Evolutionary conservation across 2,888 invertebrate genomes (phyloP).

Genomic region (Oxycera nigricornis): DNA sequence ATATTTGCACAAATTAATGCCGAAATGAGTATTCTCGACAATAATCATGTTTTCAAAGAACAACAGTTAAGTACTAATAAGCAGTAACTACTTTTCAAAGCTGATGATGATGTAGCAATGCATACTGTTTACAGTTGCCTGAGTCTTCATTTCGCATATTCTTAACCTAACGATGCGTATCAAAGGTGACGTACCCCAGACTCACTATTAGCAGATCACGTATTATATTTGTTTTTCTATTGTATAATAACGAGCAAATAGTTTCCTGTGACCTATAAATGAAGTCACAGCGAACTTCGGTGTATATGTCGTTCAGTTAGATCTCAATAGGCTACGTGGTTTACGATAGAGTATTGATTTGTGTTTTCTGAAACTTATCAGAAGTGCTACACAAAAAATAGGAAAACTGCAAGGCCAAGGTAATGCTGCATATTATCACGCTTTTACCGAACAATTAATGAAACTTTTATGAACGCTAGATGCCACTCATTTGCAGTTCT

Average conservation of each 20-base stretch:
- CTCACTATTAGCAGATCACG: background rate
- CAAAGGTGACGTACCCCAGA: constrained; percentile 34
- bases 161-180: constrained; percentile 42
- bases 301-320: background rate
- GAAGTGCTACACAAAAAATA: background rate
- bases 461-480: background rate
- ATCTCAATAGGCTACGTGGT: too few relatives aligned
- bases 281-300: background rate
- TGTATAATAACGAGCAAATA: constrained; percentile 21
- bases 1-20: too few relatives aligned
- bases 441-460: too few relatives aligned
- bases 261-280: background rate
- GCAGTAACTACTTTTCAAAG: too few relatives aligned
- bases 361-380: background rate
- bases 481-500: background rate
- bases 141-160: constrained; percentile 19
- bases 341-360: constrained; percentile 9
- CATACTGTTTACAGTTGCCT: background rate
- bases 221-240: constrained; percentile 17
- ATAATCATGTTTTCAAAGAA: too few relatives aligned
- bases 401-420: background rate
- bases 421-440: background rate
- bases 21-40: too few relatives aligned
- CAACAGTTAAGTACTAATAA: too few relatives aligned
- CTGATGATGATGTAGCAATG: background rate